Conservation (phyloP, 2,797 vertebrate genomes). For the Dallia pectoralis region DNA sequence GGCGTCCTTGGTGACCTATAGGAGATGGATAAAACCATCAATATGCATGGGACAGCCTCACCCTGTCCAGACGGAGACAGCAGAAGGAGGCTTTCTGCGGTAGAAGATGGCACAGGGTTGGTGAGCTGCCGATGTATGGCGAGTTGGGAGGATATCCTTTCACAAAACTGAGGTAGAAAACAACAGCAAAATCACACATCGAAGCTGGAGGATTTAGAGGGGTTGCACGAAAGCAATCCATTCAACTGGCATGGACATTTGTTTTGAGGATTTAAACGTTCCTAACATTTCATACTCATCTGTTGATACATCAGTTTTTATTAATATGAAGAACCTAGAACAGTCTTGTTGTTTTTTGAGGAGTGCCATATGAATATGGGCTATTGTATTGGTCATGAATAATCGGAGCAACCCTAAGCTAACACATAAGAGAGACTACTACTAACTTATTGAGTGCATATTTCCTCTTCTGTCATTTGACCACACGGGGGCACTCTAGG, state of each 20-base stretch:
- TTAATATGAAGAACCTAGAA: too few relatives aligned
- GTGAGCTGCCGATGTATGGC: conserved; percentile 96
- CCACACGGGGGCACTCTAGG: conserved; percentile 68
- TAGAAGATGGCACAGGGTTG: conserved; percentile 92
- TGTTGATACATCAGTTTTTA: too few relatives aligned
- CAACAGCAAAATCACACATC: conserved; percentile 2
- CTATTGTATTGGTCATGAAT: too few relatives aligned
- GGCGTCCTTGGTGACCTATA: too few relatives aligned
- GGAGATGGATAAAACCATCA: neutral
- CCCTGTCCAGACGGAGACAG: conserved; percentile 94
- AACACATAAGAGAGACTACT: neutral
- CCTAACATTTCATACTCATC: too few relatives aligned
- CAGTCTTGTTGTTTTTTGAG: too few relatives aligned
- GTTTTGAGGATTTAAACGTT: neutral
- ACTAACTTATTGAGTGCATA: neutral
- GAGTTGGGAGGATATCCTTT: conserved; percentile 98
- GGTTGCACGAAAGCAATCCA: neutral
- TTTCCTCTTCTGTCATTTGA: neutral
- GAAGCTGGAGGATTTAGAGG: neutral
- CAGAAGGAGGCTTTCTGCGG: conserved; percentile 92
- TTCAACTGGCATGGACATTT: neutral
- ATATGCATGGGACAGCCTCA: conserved; percentile 33
- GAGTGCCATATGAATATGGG: too few relatives aligned
- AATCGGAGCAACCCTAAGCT: neutral
- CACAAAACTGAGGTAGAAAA: conserved; percentile 80